Percentiles rank a stretch among this genome's conserved stretches.
These are phyloP conservation scores for Geophilus truncorum DNA, from an alignment of 2,888 invertebrate genomes.

Conservation along the genomic window DNA sequence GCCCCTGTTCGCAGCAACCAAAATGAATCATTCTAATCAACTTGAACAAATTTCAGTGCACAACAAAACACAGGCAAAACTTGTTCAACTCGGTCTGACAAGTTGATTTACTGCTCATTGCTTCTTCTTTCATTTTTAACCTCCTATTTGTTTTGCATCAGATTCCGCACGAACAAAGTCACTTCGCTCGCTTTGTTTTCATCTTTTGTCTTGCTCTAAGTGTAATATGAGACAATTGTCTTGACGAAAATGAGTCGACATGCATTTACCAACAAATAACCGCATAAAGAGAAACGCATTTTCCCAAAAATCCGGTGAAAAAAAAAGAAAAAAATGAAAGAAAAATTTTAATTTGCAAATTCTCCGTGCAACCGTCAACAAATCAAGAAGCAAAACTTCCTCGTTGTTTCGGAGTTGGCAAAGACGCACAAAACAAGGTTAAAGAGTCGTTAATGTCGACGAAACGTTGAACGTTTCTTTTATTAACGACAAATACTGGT, in stretches of 20 bases:
- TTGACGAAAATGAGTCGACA: conserved; percentile 12
- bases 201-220: background rate
- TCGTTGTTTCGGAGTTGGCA: background rate
- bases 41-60: background rate
- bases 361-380: background rate
- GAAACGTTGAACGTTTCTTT: no score
- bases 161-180: background rate
- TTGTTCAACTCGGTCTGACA: background rate
- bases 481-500: no score
- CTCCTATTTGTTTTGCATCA: background rate
- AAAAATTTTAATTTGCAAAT: background rate
- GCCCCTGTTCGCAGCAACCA: background rate
- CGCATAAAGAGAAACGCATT: background rate
- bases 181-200: background rate
- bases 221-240: conserved; percentile 18
- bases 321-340: background rate
- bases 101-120: background rate
- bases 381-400: background rate
- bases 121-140: background rate
- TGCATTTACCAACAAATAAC: background rate
- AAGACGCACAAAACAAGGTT: no score
- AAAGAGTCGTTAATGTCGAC: no score
- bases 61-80: background rate
- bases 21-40: background rate
- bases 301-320: background rate